A percentile compares a stretch with the other conserved stretches of the same genome.
Evolutionary conservation across 2,113 vertebrate genomes (phyloP).

Genomic region (Puma concolor): DNA sequence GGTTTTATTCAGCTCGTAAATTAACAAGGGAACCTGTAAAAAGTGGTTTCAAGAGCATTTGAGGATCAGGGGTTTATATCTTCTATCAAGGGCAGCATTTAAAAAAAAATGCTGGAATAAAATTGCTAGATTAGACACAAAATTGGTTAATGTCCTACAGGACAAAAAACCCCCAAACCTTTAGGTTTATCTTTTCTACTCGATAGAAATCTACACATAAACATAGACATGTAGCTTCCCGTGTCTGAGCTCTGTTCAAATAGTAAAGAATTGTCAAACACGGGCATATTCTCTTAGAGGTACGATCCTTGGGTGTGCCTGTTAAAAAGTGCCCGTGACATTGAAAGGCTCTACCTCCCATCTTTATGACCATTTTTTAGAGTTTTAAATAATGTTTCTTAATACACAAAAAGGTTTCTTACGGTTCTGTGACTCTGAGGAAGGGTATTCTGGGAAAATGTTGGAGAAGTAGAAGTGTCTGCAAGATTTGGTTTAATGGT

Average conservation of each 20-base stretch:
- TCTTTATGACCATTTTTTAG: not conserved
- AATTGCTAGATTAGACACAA: constrained; percentile 16
- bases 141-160: not conserved
- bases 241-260: not conserved
- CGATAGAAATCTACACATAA: not conserved
- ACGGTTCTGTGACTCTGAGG: not conserved
- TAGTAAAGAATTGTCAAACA: not conserved
- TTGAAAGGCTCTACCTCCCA: not conserved
- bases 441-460: not conserved
- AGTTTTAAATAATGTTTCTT: constrained; percentile 14
- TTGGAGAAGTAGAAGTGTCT: not conserved
- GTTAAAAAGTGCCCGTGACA: not conserved
- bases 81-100: not conserved
- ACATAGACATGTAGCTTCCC: rapidly evolving
- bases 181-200: not conserved
- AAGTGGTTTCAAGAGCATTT: constrained; percentile 15
- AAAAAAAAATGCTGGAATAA: not conserved
- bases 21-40: constrained; percentile 11
- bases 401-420: not conserved
- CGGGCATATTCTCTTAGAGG: not conserved
- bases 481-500: not conserved
- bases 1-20: constrained; percentile 49
- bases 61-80: not conserved
- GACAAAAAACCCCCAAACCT: not conserved
- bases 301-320: not conserved